Evolutionary conservation across 2,113 vertebrate genomes (phyloP).

Genomic region (Tachysurus fulvidraco): DNA sequence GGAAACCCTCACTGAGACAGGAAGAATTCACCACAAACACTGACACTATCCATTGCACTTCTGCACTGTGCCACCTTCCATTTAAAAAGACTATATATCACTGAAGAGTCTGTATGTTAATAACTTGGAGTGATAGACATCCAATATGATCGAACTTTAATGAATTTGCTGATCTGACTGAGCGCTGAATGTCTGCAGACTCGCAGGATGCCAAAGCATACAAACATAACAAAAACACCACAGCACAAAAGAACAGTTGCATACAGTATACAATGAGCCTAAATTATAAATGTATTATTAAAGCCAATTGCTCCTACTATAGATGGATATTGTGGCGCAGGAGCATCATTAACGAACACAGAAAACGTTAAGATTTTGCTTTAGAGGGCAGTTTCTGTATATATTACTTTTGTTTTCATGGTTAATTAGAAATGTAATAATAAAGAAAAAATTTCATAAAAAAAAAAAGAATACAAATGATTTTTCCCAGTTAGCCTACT

Average conservation of each 20-base stretch:
- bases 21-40: not conserved
- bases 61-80: not conserved
- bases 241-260: not conserved
- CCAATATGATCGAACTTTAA: not conserved
- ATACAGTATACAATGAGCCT: not conserved
- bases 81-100: not conserved
- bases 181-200: not conserved
- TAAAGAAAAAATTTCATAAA: not conserved
- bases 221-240: not conserved
- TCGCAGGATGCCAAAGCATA: too few species aligned
- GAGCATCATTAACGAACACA: not conserved
- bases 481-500: not conserved
- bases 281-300: not conserved
- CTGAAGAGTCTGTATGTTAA: not conserved
- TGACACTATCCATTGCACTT: not conserved
- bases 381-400: not conserved
- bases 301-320: not conserved
- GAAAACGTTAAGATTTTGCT: not conserved
- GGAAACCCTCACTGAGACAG: not conserved
- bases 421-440: not conserved
- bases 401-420: not conserved
- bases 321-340: not conserved
- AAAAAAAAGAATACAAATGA: not conserved
- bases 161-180: not conserved
- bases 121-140: not conserved